These are phyloP conservation scores for Torymus auratus DNA, from an alignment of 2,888 invertebrate species.

Conservation along the genomic window DNA sequence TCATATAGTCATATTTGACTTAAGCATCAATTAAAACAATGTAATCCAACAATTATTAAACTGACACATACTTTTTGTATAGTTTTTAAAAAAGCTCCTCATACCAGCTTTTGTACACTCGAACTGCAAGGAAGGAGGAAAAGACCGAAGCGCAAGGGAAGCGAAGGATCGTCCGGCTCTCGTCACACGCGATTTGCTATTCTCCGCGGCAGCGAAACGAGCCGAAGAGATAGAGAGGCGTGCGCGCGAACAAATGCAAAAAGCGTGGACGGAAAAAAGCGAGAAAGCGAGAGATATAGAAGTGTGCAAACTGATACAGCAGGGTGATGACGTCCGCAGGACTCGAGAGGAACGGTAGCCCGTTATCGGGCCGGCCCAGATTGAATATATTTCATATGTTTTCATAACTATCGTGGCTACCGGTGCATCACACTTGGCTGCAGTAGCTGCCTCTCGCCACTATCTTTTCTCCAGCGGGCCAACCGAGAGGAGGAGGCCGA, in stretches of 20 bases:
- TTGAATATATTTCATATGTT: constrained; percentile 77
- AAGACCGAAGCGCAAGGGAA: not conserved
- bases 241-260: not conserved
- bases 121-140: constrained; percentile 37
- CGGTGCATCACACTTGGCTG: constrained; percentile 55
- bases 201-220: constrained; percentile 4
- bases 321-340: not conserved
- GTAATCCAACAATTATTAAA: too few relatives aligned
- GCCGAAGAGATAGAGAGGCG: constrained; percentile 29
- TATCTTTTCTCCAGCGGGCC: constrained; percentile 49
- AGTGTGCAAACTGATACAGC: constrained; percentile 1
- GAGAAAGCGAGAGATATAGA: constrained; percentile 27
- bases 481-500: constrained; percentile 43
- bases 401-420: constrained; percentile 73
- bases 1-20: too few relatives aligned
- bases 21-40: too few relatives aligned
- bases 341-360: constrained; percentile 35
- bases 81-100: too few relatives aligned
- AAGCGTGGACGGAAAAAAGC: constrained; percentile 16
- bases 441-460: constrained; percentile 27
- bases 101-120: not conserved
- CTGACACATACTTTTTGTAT: too few relatives aligned
- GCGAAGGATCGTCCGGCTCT: not conserved
- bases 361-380: constrained; percentile 73
- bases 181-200: constrained; percentile 37